phyloP scores from a whole-genome alignment of 2,888 invertebrate species.

The Yponomeuta cagnagella region DNA sequence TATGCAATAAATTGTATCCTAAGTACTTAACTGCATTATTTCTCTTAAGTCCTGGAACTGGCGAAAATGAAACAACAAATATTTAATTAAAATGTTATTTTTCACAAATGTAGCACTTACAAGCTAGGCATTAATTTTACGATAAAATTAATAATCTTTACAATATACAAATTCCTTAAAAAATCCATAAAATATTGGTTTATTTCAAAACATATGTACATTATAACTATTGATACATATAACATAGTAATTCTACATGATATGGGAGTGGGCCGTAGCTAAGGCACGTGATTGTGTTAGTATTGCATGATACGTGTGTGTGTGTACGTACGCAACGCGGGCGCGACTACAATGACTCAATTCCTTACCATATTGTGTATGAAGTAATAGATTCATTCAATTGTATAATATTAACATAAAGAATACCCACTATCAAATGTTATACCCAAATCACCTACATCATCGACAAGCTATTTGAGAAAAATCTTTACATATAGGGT shows the following conservation, averaged over 20 bases:
- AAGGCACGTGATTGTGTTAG: slow-evolving; percentile 64
- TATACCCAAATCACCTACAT: slow-evolving; percentile 42
- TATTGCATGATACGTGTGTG: slow-evolving; percentile 37
- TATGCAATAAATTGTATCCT: slow-evolving; percentile 15
- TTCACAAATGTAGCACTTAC: slow-evolving; percentile 73
- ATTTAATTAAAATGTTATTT: slow-evolving; percentile 59
- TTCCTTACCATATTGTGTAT: slow-evolving; percentile 31
- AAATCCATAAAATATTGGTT: slow-evolving; percentile 75
- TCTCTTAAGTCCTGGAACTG: neutral
- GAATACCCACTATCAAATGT: slow-evolving; percentile 40
- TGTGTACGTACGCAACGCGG: slow-evolving; percentile 6
- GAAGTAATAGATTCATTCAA: slow-evolving; percentile 44
- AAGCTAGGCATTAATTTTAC: slow-evolving; percentile 73
- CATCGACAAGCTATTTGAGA: slow-evolving; percentile 48
- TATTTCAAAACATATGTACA: slow-evolving; percentile 74
- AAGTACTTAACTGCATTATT: slow-evolving; percentile 13
- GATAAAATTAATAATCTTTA: slow-evolving; percentile 73
- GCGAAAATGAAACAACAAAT: slow-evolving; percentile 61
- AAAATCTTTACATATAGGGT: slow-evolving; percentile 38
- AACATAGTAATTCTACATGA: slow-evolving; percentile 64
- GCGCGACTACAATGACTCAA: slow-evolving; percentile 25
- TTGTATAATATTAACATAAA: slow-evolving; percentile 39
- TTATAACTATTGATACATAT: slow-evolving; percentile 69
- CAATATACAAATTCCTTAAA: slow-evolving; percentile 76
- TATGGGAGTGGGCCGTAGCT: slow-evolving; percentile 69